Percentiles rank a stretch among this genome's conserved stretches.
These are phyloP conservation scores for Scrobipalpa costella DNA, from an alignment of 2,888 invertebrate species.

Conservation along the genomic window DNA sequence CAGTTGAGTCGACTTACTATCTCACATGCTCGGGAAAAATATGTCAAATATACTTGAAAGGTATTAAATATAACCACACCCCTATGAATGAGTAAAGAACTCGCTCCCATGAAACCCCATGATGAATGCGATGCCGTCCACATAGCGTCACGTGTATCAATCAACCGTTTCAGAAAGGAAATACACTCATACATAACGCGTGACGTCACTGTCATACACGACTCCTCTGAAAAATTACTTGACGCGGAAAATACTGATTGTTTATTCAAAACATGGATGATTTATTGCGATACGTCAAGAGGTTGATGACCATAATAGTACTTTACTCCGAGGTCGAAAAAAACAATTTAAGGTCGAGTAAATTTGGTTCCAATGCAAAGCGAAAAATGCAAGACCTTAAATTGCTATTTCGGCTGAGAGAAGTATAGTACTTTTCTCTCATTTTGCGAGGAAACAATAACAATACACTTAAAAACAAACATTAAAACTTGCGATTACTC, in stretches of 20 bases:
- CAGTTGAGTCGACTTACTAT: too few species aligned
- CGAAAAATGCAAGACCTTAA: too few species aligned
- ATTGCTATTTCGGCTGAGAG: too few species aligned
- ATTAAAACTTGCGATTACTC: too few species aligned
- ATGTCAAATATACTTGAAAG: background rate
- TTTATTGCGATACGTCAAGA: too few species aligned
- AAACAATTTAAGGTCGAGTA: too few species aligned
- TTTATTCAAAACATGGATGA: background rate
- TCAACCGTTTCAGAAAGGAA: background rate
- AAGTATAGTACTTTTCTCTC: too few species aligned
- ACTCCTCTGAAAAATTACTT: background rate
- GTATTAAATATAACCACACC: background rate
- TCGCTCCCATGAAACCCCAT: background rate
- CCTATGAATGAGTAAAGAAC: background rate
- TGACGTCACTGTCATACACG: background rate
- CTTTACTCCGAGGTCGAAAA: too few species aligned
- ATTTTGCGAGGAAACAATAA: too few species aligned
- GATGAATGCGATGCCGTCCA: background rate
- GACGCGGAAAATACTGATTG: background rate
- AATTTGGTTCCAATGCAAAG: too few species aligned
- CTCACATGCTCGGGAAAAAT: background rate
- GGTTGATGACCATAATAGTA: too few species aligned
- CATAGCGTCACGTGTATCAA: background rate
- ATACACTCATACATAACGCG: background rate
- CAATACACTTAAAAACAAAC: too few species aligned